Evolutionary conservation across 2,888 invertebrate genomes (phyloP).

Genomic region (Nemotelus nigrinus): DNA sequence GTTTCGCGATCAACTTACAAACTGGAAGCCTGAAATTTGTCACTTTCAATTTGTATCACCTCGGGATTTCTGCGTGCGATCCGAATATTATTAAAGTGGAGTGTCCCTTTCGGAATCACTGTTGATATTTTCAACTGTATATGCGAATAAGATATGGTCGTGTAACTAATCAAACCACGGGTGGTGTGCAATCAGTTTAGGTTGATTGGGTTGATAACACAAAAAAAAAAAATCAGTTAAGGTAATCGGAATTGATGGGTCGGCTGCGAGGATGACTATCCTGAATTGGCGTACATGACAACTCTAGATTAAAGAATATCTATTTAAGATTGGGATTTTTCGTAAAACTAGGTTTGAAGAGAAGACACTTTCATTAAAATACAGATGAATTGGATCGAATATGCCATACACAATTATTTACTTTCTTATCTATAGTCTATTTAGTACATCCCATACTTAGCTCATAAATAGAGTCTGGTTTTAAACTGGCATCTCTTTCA

Average conservation of each 20-base stretch:
- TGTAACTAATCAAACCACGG: slow-evolving; percentile 40
- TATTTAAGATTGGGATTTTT: no score
- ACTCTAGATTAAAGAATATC: no score
- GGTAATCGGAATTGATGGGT: neutral
- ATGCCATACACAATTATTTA: no score
- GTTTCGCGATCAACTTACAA: neutral
- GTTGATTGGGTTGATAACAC: neutral
- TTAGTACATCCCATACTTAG: no score
- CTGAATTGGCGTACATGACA: no score
- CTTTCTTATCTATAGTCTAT: no score
- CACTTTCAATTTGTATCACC: slow-evolving; percentile 41
- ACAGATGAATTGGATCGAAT: no score
- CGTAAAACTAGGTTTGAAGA: no score
- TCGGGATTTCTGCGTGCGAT: slow-evolving; percentile 25
- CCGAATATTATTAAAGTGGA: slow-evolving; percentile 16
- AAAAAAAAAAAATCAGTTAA: slow-evolving; percentile 21
- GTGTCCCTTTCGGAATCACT: slow-evolving; percentile 12
- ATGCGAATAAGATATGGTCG: slow-evolving; percentile 36
- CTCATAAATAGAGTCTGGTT: no score
- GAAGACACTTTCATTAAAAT: no score
- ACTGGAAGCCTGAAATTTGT: slow-evolving; percentile 44
- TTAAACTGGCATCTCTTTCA: no score
- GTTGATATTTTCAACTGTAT: slow-evolving; percentile 27
- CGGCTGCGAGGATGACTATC: no score
- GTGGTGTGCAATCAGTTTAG: slow-evolving; percentile 36